Evolutionary conservation across 2,888 invertebrate species (phyloP).

Genomic region (Melanostoma mellinum): DNA sequence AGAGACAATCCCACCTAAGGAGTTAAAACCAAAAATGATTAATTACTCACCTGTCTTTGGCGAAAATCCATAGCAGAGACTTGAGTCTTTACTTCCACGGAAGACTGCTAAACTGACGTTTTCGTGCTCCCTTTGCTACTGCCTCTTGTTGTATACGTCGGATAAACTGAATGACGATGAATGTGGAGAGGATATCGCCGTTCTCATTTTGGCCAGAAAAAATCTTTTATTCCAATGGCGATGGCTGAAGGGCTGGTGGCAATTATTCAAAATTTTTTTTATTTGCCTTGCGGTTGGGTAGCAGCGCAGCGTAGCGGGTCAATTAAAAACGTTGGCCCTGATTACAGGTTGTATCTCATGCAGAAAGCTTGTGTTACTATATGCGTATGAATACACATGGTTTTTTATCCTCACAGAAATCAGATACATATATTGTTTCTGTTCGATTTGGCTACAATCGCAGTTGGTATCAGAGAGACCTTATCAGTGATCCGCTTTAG

Average conservation of each 20-base stretch:
- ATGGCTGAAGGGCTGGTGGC: constrained; percentile 26
- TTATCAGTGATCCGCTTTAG: neutral
- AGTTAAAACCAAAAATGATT: constrained; percentile 60
- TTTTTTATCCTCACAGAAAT: constrained; percentile 61
- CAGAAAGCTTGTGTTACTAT: constrained; percentile 31
- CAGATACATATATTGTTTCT: constrained; percentile 55
- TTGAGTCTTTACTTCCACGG: constrained; percentile 74
- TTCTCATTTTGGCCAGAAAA: constrained; percentile 22
- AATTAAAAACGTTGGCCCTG: constrained; percentile 26
- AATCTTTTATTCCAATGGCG: constrained; percentile 18
- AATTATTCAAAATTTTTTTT: constrained; percentile 44
- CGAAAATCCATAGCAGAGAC: constrained; percentile 75
- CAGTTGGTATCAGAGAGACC: neutral
- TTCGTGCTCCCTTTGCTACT: constrained; percentile 17
- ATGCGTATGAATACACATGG: constrained; percentile 16
- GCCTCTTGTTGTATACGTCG: neutral
- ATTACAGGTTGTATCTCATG: constrained; percentile 31
- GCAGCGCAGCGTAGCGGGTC: too few species aligned
- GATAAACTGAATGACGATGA: constrained; percentile 1
- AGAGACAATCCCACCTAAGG: neutral
- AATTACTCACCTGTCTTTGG: constrained; percentile 75
- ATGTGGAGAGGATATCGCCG: constrained; percentile 32
- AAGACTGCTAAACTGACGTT: constrained; percentile 73
- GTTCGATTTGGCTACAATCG: constrained; percentile 31
- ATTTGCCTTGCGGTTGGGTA: constrained; percentile 27